A percentile compares a stretch with the other conserved stretches of the same genome.
phyloP scores from a whole-genome alignment of 2,113 vertebrate species.

The Oenanthe oenanthe region DNA sequence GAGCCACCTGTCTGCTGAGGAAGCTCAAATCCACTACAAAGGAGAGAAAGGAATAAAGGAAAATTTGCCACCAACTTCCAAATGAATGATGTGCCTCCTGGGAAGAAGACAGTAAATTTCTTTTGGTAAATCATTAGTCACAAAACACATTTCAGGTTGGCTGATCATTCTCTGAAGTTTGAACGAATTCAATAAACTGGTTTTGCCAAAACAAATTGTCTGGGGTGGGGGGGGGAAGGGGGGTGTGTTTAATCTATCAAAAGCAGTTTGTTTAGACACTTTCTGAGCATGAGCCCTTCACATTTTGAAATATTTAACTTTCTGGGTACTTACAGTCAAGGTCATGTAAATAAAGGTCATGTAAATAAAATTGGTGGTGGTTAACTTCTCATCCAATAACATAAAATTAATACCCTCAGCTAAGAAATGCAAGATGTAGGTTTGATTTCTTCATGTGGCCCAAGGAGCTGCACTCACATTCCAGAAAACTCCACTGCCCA shows the following conservation, averaged over 20 bases:
- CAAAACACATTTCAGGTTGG: neutral
- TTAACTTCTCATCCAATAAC: neutral
- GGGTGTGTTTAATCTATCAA: neutral
- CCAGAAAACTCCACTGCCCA: neutral
- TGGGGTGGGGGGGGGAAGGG: too few species aligned
- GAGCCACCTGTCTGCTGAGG: neutral
- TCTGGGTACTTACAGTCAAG: neutral
- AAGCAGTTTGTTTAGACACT: neutral
- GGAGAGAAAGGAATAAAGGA: neutral
- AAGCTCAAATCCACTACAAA: neutral
- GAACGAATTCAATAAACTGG: neutral
- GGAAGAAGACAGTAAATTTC: neutral
- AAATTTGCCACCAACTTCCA: neutral
- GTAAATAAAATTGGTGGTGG: neutral
- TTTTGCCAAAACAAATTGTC: neutral
- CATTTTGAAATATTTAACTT: conserved; percentile 6
- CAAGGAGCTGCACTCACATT: neutral
- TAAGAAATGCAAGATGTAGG: neutral
- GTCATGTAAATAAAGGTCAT: neutral
- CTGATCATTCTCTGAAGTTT: neutral
- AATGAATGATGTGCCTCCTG: neutral
- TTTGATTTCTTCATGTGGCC: neutral
- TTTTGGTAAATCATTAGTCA: conserved; percentile 9
- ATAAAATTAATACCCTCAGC: neutral
- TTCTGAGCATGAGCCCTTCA: neutral